Evolutionary conservation across 2,113 vertebrate species (phyloP).

Genomic region (Passer montanus): DNA sequence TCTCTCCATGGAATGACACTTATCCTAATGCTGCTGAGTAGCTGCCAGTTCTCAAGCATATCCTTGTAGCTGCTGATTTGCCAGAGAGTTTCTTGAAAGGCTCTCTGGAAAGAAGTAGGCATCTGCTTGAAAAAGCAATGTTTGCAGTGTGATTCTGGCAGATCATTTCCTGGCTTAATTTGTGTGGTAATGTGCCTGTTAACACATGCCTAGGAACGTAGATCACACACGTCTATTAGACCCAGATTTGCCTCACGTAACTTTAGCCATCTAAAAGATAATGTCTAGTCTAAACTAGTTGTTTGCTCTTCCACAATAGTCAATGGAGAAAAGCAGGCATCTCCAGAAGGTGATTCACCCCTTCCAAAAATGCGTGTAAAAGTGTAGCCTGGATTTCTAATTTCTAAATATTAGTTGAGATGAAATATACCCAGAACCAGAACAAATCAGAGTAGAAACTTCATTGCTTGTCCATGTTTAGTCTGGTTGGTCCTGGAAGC

Average conservation of each 20-base stretch:
- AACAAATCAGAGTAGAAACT: slow-evolving; percentile 4
- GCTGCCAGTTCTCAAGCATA: slow-evolving; percentile 59
- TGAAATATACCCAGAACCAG: slow-evolving; percentile 18
- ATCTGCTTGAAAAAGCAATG: slow-evolving; percentile 62
- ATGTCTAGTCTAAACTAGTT: slow-evolving; percentile 58
- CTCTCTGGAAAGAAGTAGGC: slow-evolving; percentile 67
- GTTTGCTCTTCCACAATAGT: slow-evolving; percentile 48
- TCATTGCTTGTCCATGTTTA: slow-evolving; percentile 35
- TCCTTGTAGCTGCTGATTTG: slow-evolving; percentile 48
- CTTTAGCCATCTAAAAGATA: slow-evolving; percentile 61
- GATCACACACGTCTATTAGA: slow-evolving; percentile 57
- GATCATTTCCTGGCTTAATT: slow-evolving; percentile 61
- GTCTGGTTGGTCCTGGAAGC: slow-evolving; percentile 42
- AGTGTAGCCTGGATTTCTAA: slow-evolving; percentile 2
- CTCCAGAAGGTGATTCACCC: slow-evolving; percentile 48
- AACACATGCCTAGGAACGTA: slow-evolving; percentile 52
- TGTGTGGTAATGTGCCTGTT: slow-evolving; percentile 65
- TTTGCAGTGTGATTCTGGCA: slow-evolving; percentile 59
- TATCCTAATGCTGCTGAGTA: slow-evolving; percentile 34
- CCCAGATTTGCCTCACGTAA: slow-evolving; percentile 39
- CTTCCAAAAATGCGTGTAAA: slow-evolving; percentile 27
- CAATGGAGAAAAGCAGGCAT: slow-evolving; percentile 43
- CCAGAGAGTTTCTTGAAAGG: slow-evolving; percentile 65
- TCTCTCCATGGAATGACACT: slow-evolving; percentile 56
- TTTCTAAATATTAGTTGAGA: slow-evolving; percentile 9